A percentile compares a stretch with the other conserved stretches of the same genome.
These are phyloP conservation scores for Australoheros facetus DNA, from an alignment of 2,797 vertebrate species.

Conservation along the genomic window DNA sequence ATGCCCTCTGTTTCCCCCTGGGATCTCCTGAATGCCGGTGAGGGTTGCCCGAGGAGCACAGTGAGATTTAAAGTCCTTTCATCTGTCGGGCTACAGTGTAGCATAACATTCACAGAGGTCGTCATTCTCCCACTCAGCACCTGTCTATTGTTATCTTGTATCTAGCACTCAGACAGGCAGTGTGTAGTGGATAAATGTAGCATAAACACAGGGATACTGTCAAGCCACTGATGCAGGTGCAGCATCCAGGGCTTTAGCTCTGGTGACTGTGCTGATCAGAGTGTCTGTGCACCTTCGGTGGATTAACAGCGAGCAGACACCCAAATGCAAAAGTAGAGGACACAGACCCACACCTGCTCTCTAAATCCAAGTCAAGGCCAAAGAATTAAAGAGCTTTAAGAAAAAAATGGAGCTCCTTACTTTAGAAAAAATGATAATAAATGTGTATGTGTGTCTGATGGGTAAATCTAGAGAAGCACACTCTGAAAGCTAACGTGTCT, in stretches of 20 bases:
- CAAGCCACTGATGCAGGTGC: constrained; percentile 18
- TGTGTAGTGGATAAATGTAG: constrained; percentile 14
- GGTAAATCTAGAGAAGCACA: neutral
- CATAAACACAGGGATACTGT: constrained; percentile 15
- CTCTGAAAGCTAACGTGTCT: neutral
- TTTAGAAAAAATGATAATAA: neutral
- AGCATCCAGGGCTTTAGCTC: constrained; percentile 32
- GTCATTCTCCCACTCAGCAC: constrained; percentile 48
- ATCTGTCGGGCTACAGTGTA: constrained; percentile 38
- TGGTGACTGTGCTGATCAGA: constrained; percentile 14
- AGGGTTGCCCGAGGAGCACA: constrained; percentile 40
- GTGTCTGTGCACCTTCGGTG: constrained; percentile 19
- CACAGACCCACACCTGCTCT: constrained; percentile 29
- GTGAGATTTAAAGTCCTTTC: constrained; percentile 51
- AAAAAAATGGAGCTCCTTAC: neutral
- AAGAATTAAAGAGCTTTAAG: neutral
- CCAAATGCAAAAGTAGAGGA: constrained; percentile 31
- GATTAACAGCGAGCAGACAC: constrained; percentile 39
- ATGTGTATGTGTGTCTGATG: neutral
- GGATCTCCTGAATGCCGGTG: constrained; percentile 59
- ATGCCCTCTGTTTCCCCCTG: constrained; percentile 65
- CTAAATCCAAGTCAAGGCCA: neutral
- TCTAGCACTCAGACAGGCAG: constrained; percentile 18
- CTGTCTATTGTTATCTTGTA: constrained; percentile 60
- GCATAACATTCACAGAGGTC: constrained; percentile 33